Base-by-base conservation (phyloP, 2,797 vertebrate genomes). In the Urocyon cinereoargenteus region DNA sequence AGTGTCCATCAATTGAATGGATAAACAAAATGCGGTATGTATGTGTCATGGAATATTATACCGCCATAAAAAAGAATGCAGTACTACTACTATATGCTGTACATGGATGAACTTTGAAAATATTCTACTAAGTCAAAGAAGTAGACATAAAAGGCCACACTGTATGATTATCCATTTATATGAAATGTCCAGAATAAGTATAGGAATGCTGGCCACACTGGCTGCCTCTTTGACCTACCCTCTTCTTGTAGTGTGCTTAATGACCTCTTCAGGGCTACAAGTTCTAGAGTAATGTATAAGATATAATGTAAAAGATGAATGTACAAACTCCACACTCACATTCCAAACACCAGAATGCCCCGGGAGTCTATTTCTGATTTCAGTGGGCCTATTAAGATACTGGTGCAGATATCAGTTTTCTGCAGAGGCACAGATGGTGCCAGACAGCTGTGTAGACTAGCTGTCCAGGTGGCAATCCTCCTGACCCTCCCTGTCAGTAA, bases 101-200 rank as follows among this genome's bases (percentile, higher is more conserved):
- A 78, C n/a, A 34, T 16, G 57, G 31, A 59, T 62, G 24, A 91
- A 57, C 28, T 49, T 83, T 96, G 36, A 88, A 90, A 96, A 84
- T 55, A 66, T 68, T 88, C 45, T 59, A 53, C 53, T 85, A 73
- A 92, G 16, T 82, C 55, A 91, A 86, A 91, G 16, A 91, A 93
- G 26, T 45, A 53, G 61, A 73, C 55, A 62, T n/a, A 82, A 73
- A 90, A 93, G 24, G n/a, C n/a, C 73, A 64, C 5, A 14, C 81
- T 92, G 8, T 81, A n/a, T 70, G 45, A 78, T 78, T 70, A 19
- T 45, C 72, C 12, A 79, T 82, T 96, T 81, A 61, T 28, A 87
- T 51, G 57, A 91, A 94, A 81, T 86, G n/a, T 86, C 81, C 77
- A n/a, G 16, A 73, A 82, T 51, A 87, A 40, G 45, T 49, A 8